Conservation (phyloP, 1,140 invertebrate species). For the Homarus americanus region DNA sequence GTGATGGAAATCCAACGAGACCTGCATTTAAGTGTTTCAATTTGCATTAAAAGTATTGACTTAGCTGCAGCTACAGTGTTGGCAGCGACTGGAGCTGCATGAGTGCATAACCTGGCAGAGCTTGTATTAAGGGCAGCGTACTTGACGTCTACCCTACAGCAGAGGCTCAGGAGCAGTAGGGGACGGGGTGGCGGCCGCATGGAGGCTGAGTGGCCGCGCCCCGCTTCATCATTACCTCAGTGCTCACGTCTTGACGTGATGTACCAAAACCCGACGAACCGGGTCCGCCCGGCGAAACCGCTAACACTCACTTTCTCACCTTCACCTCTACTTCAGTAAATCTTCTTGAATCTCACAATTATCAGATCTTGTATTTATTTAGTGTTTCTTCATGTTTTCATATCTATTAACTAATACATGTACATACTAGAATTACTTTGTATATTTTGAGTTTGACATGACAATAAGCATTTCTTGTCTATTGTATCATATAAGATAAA, state of each 20-base stretch:
- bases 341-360: conserved; percentile 35
- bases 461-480: conserved; percentile 52
- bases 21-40: not conserved
- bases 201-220: not conserved
- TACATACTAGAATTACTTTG: conserved; percentile 37
- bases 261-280: not conserved
- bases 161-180: not conserved
- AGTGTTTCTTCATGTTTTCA: not conserved
- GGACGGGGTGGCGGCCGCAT: not conserved
- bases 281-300: conserved; percentile 9
- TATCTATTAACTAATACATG: conserved; percentile 35
- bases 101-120: not conserved
- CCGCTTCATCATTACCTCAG: conserved; percentile 33
- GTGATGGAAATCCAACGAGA: conserved; percentile 1
- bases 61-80: conserved; percentile 3
- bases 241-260: conserved; percentile 6
- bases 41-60: conserved; percentile 6
- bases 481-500: conserved; percentile 56
- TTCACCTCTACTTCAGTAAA: conserved; percentile 10
- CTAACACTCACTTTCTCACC: conserved; percentile 1
- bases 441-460: conserved; percentile 62
- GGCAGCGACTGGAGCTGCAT: not conserved
- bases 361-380: conserved; percentile 55
- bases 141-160: not conserved
- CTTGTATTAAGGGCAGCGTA: not conserved